Evolutionary conservation across 2,888 invertebrate genomes (phyloP), one percentile per base, ranked within the genome.

Genomic region (Unio delphinus): DNA sequence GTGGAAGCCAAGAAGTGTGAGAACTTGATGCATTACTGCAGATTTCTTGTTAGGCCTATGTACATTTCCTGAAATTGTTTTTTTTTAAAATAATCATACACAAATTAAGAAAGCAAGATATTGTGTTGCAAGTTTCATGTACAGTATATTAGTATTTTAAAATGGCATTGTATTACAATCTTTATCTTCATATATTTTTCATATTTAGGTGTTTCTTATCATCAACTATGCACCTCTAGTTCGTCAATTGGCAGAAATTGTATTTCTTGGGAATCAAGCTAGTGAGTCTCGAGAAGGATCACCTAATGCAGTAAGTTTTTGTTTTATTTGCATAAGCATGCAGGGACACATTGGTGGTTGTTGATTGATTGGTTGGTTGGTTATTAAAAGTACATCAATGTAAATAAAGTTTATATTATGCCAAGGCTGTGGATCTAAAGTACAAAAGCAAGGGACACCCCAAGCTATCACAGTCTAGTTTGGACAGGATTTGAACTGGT

Each of bases 161-260:
- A 45, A 45, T 45, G 11, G 45, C 45, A 57, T 34, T 64, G 18
- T 17, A 30, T 11, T 54, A 11, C 4, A 28, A 55, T 23, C 30
- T n/a, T 23, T 23, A 45, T 17, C 18, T 66, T 56, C n/a, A 17
- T 65, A 57, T 61, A 59, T 28, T 73, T 55, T 66, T 76, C 15
- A 3, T 45, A 15, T 73, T 3, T 82, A 91, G 89, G 91, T 99
- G 63, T 98, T 98, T 91, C 92, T 98, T 70, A 98, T 98, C 78
- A 94, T 98, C 76, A 95, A 95, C 4, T 96, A 98, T 89, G 93
- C 94, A 1, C 96, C 97, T 0, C 92, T 99, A 80, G 96, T 98
- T 6, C 95, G 96, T 84, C 94, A 95, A 8, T 90, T 99, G 78
- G 96, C 97, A 59, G 87, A 96, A 93, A 95, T 97, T 69, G 94